Percentiles rank a stretch among this genome's conserved stretches.
These are phyloP conservation scores for Stenodera caucasica DNA, from an alignment of 2,888 invertebrate genomes.

Conservation along the genomic window DNA sequence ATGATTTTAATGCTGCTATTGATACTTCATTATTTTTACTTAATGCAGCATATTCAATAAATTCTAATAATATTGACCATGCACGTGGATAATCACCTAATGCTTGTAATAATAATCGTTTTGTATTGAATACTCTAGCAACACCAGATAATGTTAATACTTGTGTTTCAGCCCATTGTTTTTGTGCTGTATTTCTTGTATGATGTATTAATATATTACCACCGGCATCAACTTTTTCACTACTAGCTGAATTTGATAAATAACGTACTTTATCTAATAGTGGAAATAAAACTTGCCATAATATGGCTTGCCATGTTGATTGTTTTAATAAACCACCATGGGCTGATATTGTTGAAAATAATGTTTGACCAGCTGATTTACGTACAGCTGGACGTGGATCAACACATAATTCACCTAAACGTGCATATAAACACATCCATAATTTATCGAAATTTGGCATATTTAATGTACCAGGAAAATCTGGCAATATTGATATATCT, in stretches of 20 bases:
- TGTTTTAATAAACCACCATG: constrained; percentile 87
- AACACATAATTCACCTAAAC: constrained; percentile 88
- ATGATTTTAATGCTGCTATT: constrained; percentile 92
- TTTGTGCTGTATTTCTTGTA: constrained; percentile 96
- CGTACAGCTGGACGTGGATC: constrained; percentile 94
- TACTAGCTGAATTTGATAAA: constrained; percentile 70
- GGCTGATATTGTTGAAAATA: constrained; percentile 96
- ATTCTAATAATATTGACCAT: constrained; percentile 91
- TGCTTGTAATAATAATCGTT: constrained; percentile 79
- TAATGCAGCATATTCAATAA: constrained; percentile 90
- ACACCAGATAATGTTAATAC: constrained; percentile 89
- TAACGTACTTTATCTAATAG: constrained; percentile 88
- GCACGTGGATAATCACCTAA: constrained; percentile 91
- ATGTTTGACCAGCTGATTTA: constrained; percentile 95
- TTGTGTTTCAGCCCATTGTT: constrained; percentile 99
- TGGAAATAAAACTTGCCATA: constrained; percentile 96
- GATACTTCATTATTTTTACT: constrained; percentile 95
- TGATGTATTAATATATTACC: constrained; percentile 97
- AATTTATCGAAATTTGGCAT: constrained; percentile 89
- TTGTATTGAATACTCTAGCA: constrained; percentile 89
- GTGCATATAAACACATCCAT: constrained; percentile 94
- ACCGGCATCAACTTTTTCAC: constrained; percentile 84
- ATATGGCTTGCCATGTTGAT: constrained; percentile 90
- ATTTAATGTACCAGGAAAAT: constrained; percentile 80
- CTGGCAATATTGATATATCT: constrained; percentile 77